Base-by-base conservation (phyloP, 2,888 invertebrate species). In the Sussaba pulchella region DNA sequence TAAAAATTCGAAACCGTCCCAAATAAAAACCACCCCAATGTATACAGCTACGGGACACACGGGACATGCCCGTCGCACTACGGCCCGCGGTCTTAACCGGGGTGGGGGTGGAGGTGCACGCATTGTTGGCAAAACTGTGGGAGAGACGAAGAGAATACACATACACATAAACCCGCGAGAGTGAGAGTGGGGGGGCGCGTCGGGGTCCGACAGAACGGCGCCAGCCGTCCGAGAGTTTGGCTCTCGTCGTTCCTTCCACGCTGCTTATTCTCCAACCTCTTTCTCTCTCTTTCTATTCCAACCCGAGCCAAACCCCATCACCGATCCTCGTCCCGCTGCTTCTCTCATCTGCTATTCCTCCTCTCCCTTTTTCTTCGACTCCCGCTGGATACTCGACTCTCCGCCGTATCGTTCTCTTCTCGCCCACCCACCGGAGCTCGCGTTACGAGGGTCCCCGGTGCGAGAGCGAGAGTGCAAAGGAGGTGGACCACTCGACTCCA, bases 191-290 rank as follows among this genome's bases (percentile, higher is more conserved):
- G n/a, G 86, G 83, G 31, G 6, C 31, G 6, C 82, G 84, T 86
- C 83, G 85, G 87, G 86, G 85, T 84, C 87, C 90, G 89, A 88
- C 90, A 85, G 88, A 87, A 85, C 89, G 89, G 90, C 90, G 86
- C 85, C 85, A 85, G 83, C 43, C 64, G 73, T 77, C 64, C 81
- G 64, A 69, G 75, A 80, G 74, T 74, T 71, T 72, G 66, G 75
- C 74, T 72, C 70, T 70, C 70, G 70, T 75, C 63, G 50, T 59
- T 63, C 61, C 47, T 26, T 59, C 71, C n/a, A 17, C 52, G 0
- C 12, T 8, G 39, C 52, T 54, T 24, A 17, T 41, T n/a, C 52
- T 52, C 39, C 54, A 6, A 26, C 31, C 52, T 52, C 1, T 19
- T 19, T 19, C 26, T 57, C 54, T 57, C 54, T 14, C 9, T 9